phyloP scores from a whole-genome alignment of 2,888 invertebrate genomes.

The Nomada hirtipes region DNA sequence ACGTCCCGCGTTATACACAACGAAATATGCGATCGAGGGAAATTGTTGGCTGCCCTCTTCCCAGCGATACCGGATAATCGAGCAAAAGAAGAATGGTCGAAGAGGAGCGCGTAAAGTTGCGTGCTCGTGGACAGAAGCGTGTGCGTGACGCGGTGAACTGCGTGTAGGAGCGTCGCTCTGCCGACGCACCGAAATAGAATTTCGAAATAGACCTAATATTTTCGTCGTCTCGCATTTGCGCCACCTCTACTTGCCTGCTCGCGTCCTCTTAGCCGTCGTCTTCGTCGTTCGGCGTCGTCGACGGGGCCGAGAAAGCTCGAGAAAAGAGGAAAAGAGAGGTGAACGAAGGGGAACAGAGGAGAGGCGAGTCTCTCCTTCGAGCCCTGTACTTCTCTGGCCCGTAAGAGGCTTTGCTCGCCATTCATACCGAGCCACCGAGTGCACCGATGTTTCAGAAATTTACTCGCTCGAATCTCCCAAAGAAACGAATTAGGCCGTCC shows the following conservation, averaged over 20 bases:
- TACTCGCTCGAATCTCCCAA: slow-evolving; percentile 17
- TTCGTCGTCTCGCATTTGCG: slow-evolving; percentile 84
- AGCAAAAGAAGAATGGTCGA: neutral
- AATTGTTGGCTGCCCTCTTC: neutral
- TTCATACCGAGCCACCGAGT: slow-evolving; percentile 22
- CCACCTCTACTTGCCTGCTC: slow-evolving; percentile 78
- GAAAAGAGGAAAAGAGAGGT: slow-evolving; percentile 27
- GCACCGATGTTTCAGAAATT: slow-evolving; percentile 40
- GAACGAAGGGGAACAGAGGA: neutral
- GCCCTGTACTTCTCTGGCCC: slow-evolving; percentile 37
- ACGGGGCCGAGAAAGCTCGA: slow-evolving; percentile 40
- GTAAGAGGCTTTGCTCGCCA: slow-evolving; percentile 58
- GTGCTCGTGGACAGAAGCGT: slow-evolving; percentile 38
- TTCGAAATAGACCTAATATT: slow-evolving; percentile 84
- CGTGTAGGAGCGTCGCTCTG: slow-evolving; percentile 74
- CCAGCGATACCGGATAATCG: neutral
- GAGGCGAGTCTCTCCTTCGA: slow-evolving; percentile 33
- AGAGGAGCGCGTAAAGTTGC: slow-evolving; percentile 54
- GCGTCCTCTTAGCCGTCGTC: slow-evolving; percentile 64
- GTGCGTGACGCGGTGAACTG: slow-evolving; percentile 52
- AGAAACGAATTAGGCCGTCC: neutral
- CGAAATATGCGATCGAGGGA: neutral
- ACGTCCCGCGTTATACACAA: neutral
- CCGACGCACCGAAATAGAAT: slow-evolving; percentile 83
- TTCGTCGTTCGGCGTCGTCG: slow-evolving; percentile 43